Evolutionary conservation across 2,888 invertebrate genomes (phyloP).

Genomic region (Palloptera scutellata): DNA sequence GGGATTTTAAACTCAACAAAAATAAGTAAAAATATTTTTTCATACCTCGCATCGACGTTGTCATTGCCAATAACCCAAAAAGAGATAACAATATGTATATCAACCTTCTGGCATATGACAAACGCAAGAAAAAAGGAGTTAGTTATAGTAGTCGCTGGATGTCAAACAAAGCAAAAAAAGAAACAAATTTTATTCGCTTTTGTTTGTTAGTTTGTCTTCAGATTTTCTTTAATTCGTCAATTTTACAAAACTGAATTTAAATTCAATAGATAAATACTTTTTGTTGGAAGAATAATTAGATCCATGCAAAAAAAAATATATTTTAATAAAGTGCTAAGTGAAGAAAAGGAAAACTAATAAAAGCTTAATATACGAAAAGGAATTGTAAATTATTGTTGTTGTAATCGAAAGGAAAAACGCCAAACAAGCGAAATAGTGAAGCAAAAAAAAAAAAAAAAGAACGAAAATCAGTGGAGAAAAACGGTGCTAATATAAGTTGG

Average conservation of each 20-base stretch:
- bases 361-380: constrained; percentile 11
- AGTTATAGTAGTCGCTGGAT: constrained; percentile 28
- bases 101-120: background rate
- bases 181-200: constrained; percentile 24
- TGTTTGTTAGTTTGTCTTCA: constrained; percentile 29
- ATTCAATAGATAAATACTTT: constrained; percentile 6
- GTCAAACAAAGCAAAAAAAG: constrained; percentile 28
- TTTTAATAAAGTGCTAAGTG: constrained; percentile 5
- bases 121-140: constrained; percentile 25
- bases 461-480: constrained; percentile 16
- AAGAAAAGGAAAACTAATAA: constrained; percentile 1
- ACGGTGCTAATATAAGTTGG: constrained; percentile 17
- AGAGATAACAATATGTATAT: constrained; percentile 13
- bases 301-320: constrained; percentile 5
- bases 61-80: constrained; percentile 20
- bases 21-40: no score
- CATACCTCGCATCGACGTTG: constrained; percentile 16
- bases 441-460: constrained; percentile 19
- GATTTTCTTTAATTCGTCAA: constrained; percentile 21
- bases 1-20: no score
- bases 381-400: constrained; percentile 23
- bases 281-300: background rate
- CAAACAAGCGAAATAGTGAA: constrained; percentile 19
- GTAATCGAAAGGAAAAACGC: constrained; percentile 25
- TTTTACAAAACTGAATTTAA: constrained; percentile 27